Evolutionary conservation across 2,113 vertebrate species (phyloP), one percentile per base, ranked within the genome.

Genomic region (Athene cunicularia): DNA sequence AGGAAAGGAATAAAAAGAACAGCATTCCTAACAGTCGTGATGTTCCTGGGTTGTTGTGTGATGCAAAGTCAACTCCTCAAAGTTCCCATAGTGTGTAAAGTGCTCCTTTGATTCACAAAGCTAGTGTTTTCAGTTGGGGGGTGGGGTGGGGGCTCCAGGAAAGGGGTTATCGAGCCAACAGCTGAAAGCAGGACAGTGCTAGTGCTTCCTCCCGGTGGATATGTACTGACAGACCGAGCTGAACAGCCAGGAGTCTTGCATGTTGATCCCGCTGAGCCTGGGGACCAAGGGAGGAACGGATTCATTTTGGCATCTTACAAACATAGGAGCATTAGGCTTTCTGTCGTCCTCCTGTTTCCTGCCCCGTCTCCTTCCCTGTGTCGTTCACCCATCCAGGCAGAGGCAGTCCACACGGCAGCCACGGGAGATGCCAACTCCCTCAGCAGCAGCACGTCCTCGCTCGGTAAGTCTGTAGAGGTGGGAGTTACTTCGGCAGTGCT

Each of bases 41-140:
- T 79, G 91, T 88, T 93, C 67, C 74, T 67, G 88, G 90, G 32
- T 95, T 85, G 88, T 92, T 56, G 76, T 47, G 77, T 77, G 86
- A 95, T 60, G 93, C 93, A 56, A 88, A 81, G 83, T 92, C 91
- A 93, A 91, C 79, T 91, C 59, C 76, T 86, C 71, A 8, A 77
- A 97, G 95, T 95, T 91, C 93, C 95, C 83, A 86, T 53, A 75
- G 84, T 95, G 97, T 95, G 53, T 98, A 98, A 98, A 98, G 98
- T 98, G 98, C 98, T 98, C 93, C 58, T 98, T 98, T 97, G 97
- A 96, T 92, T 98, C 94, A 97, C 98, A 98, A 98, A 97, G 98
- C 97, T 96, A 96, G 97, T 97, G 96, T 97, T 96, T 85, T 94
- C 80, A 76, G 94, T 72, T 23, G 14, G 22, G 37, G 89, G 92